Conservation (phyloP, 2,888 invertebrate genomes). For the Eupsilia transversa region DNA sequence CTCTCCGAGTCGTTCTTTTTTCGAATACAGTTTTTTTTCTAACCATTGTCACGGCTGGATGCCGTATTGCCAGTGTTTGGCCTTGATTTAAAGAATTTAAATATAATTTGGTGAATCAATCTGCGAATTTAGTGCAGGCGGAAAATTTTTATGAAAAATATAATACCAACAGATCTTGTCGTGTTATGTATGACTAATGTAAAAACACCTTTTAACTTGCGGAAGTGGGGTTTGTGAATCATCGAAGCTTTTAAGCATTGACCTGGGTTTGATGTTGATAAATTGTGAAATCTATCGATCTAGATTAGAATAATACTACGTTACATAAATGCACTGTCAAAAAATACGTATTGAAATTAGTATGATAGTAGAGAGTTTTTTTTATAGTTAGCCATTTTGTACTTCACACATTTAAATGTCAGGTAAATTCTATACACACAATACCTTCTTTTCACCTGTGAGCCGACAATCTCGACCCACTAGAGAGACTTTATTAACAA, state of each 20-base stretch:
- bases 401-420: conserved; percentile 24
- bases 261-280: conserved; percentile 17
- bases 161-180: background rate
- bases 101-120: conserved; percentile 58
- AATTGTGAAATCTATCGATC: conserved; percentile 18
- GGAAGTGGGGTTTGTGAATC: conserved; percentile 64
- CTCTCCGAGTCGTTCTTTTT: conserved; percentile 80
- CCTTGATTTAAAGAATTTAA: conserved; percentile 54
- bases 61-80: conserved; percentile 67
- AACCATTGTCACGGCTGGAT: conserved; percentile 75
- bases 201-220: conserved; percentile 25
- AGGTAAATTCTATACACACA: conserved; percentile 52
- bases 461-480: conserved; percentile 61
- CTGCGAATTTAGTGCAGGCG: conserved; percentile 40
- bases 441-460: conserved; percentile 59
- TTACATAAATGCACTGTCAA: background rate
- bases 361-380: background rate
- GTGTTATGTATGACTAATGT: conserved; percentile 44
- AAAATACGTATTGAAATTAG: conserved; percentile 11
- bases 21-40: conserved; percentile 79
- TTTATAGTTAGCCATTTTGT: conserved; percentile 43
- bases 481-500: conserved; percentile 89
- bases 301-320: conserved; percentile 36
- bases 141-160: conserved; percentile 19
- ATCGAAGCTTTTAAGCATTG: conserved; percentile 45